A percentile compares a stretch with the other conserved stretches of the same genome.
Conservation (phyloP, 2,113 vertebrate genomes). For the Mirza zaza region DNA sequence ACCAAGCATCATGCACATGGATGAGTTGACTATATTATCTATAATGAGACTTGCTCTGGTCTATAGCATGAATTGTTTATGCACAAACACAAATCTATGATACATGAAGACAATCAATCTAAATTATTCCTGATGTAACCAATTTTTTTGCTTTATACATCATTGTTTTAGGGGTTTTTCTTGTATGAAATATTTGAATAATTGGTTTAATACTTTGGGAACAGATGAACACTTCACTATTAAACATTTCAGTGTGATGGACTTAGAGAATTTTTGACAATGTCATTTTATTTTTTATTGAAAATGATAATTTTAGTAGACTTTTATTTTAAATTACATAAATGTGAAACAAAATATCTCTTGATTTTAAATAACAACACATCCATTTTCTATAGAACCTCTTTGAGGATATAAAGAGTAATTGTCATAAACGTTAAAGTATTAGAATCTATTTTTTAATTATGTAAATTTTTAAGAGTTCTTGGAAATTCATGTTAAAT, state of each 20-base stretch:
- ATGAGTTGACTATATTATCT: not conserved
- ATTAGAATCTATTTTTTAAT: not conserved
- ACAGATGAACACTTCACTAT: not conserved
- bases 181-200: not conserved
- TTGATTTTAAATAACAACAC: not conserved
- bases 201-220: not conserved
- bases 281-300: not conserved
- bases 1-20: not conserved
- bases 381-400: not conserved
- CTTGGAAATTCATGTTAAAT: not conserved
- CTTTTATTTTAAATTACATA: not conserved
- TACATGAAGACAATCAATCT: not conserved
- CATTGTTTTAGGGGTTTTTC: not conserved
- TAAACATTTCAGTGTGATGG: not conserved
- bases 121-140: not conserved
- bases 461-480: not conserved
- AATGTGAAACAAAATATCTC: not conserved
- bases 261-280: not conserved
- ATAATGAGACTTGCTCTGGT: not conserved
- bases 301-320: not conserved
- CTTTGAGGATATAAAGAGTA: not conserved
- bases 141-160: not conserved
- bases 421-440: not conserved
- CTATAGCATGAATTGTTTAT: not conserved
- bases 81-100: not conserved